Evolutionary conservation across 2,797 vertebrate species (phyloP).

Genomic region (Oreochromis mossambicus): DNA sequence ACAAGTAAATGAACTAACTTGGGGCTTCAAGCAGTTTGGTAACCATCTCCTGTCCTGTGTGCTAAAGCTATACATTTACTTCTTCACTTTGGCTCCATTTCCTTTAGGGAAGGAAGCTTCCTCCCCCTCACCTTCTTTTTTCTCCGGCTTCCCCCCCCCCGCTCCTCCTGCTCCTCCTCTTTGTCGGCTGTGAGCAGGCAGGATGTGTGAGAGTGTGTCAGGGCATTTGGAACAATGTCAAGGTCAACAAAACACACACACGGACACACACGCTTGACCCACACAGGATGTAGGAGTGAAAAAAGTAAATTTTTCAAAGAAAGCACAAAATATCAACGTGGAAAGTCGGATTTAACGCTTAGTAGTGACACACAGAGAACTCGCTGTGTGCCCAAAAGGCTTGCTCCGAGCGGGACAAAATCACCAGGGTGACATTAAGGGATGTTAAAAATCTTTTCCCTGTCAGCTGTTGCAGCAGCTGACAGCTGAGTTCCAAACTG

Average conservation of each 20-base stretch:
- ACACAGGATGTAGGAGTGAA: slow-evolving; percentile 40
- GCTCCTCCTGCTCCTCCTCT: slow-evolving; percentile 2
- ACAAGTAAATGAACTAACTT: neutral
- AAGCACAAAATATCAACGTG: neutral
- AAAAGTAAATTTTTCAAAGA: slow-evolving; percentile 24
- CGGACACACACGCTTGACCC: neutral
- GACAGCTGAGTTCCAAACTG: slow-evolving; percentile 9
- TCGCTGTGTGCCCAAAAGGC: neutral
- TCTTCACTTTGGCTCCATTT: slow-evolving; percentile 51
- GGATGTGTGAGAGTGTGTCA: slow-evolving; percentile 66
- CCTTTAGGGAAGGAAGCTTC: slow-evolving; percentile 43
- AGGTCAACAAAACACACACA: slow-evolving; percentile 47
- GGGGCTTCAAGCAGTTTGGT: neutral
- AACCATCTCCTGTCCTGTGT: neutral
- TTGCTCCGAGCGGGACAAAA: neutral
- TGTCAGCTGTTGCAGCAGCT: slow-evolving; percentile 66
- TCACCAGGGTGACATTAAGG: neutral
- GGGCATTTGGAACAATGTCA: slow-evolving; percentile 59
- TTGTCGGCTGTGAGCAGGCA: slow-evolving; percentile 44
- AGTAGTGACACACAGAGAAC: neutral
- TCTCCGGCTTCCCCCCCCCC: neutral
- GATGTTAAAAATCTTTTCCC: slow-evolving; percentile 44
- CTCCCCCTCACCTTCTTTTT: slow-evolving; percentile 20
- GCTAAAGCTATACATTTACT: slow-evolving; percentile 19
- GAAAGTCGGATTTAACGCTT: neutral